Evolutionary conservation across 92 coral and sea anemone genomes (phyloP), one percentile per base, ranked within the genome.

Genomic region (Palythoa caribaeorum): DNA sequence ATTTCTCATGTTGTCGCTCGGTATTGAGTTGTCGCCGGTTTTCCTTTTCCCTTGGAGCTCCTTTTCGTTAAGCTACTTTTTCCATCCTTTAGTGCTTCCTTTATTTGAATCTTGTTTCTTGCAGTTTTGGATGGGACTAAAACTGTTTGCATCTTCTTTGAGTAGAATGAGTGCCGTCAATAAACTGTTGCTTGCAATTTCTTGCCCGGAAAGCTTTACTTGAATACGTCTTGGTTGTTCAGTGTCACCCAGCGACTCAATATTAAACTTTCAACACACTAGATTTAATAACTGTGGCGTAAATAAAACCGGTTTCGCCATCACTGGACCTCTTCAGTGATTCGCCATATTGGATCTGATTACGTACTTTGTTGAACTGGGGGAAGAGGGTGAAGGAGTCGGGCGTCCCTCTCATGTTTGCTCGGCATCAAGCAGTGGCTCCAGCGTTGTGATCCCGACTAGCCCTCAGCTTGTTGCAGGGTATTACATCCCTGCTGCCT

Each of bases 401-500:
- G 28, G 28, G 28, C 28, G 28, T 28, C 28, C 28, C 28, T 28
- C 28, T 28, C 28, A 28, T 28, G 28, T 28, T 28, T 28, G 28
- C 28, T 28, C 28, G 28, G 28, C 28, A 28, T 28, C 28, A 28
- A 28, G 28, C 28, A 28, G 28, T 28, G 28, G 28, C 28, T 28
- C 28, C 28, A 28, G 28, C 28, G 84, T 76, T 17, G 12, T 17
- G 74, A 38, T 70, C 74, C 74, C 74, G 37, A 59, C 89, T 76
- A 84, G 91, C 50, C 78, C 83, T 76, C 28, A 92, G 90, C 8
- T 92, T 89, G 20, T 39, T 11, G n/a, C 85, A 79, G 11, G 92
- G 88, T 44, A 92, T 83, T n/a, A 92, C 79, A 60, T 92, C 94
- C 6, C 87, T 73, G 72, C 94, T 83, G 39, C 92, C 94, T 63